Base-by-base conservation (phyloP, 2,113 vertebrate species). In the Chionis minor region DNA sequence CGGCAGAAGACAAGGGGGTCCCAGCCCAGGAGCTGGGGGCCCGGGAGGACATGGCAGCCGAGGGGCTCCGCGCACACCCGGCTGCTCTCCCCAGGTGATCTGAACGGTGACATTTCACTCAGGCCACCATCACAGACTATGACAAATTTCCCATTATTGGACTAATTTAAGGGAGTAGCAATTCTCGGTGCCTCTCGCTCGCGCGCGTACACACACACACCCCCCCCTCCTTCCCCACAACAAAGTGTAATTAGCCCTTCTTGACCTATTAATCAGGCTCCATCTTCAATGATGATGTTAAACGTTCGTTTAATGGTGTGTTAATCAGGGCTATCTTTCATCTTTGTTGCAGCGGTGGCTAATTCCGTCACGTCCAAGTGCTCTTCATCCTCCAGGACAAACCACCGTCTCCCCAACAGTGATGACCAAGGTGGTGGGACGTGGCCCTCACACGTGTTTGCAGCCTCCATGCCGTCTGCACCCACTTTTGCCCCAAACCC, bases 241-340 rank as follows among this genome's bases (percentile, higher is more conserved):
- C 90, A 87, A 91, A 94, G 56, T 86, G 38, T 70, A 90, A 86
- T 94, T 91, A 90, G 85, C 94, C 90, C 88, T 96, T 66, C 96
- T 89, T 95, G 90, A 94, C 96, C 85, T 87, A 62, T 23, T 95
- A 94, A 95, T 94, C 92, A 95, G 85, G 69, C 80, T 89, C 61
- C 32, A 3, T 72, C 78, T 70, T 79, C 91, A 59, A 35, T 18
- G 66, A 61, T 87, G 78, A 87, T 86, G 77, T 59, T 85, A 85
- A 79, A 19, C 5, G 45, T 94, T 94, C 49, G 0, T 82, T 88
- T 84, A 80, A 94, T n/a, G 93, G 87, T 23, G 45, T 83, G 63
- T 74, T 91, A 66, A 81, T 97, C 91, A 95, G 62, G 94, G 70
- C 90, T 79, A 79, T 69, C 89, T 94, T 92, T 96, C 94, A 84